Evolutionary conservation across 2,888 invertebrate genomes (phyloP), one percentile per base, ranked within the genome.

Genomic region (Drosophila helvetica): DNA sequence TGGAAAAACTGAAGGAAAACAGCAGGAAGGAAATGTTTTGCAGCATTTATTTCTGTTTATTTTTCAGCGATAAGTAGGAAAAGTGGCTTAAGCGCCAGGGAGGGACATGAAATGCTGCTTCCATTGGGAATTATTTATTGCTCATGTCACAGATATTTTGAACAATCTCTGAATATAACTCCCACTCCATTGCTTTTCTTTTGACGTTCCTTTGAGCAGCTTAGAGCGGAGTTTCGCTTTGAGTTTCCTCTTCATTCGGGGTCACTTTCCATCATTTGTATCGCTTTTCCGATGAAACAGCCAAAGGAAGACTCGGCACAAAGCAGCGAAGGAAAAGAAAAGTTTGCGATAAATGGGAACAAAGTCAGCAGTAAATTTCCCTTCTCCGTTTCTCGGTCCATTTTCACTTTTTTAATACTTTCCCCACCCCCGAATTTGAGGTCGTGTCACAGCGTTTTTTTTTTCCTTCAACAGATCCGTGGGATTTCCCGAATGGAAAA

Each of bases 401-500:
- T 42, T 42, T 63, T 46, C 22, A 58, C 53, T 62, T 58, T 53
- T 47, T 55, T 45, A 56, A 62, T 42, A 53, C 50, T 46, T 73
- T 46, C 51, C 42, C 25, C n/a, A 15, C 10, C 15, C 18, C 48
- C 27, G 27, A 55, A 48, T 50, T 56, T 62, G 52, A 59, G 74
- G 74, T 68, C 67, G 62, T 62, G 68, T 68, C 74, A 74, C 74
- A 67, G 58, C 22, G n/a, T 22, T 75, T 74, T 74, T 45, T 50
- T 45, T 48, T 45, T 33, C 45, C 15, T 17, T 10, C 27, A 38
- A 48, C 56, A 25, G 47, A 25, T 54, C 57, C 42, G 50, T 38
- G 73, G 61, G 18, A 18, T 15, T 27, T 56, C 45, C 27, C 27
- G 12, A 42, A 27, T n/a, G 15, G 19, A 38, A 30, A 10, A 52